Conservation (phyloP, 30 jellyfish, hydroid and myxozoan genomes). For the Pelagia noctiluca region DNA sequence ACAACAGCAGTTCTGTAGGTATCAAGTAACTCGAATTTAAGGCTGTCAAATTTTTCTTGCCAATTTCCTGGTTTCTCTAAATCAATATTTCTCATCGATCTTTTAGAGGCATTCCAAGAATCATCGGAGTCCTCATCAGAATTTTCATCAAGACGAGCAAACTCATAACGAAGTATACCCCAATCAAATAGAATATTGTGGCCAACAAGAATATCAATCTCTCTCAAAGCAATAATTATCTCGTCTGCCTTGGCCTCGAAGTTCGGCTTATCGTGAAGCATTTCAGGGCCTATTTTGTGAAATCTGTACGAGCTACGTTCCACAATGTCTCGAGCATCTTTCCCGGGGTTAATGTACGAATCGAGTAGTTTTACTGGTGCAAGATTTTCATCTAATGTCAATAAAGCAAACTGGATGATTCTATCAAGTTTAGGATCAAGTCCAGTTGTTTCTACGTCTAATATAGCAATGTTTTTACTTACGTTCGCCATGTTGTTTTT, state of each 20-base stretch:
- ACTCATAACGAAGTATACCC: conserved; percentile 37
- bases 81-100: neutral
- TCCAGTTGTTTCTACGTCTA: conserved; percentile 68
- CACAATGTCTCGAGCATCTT: conserved; percentile 5
- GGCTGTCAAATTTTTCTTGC: conserved; percentile 4
- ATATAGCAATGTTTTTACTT: conserved; percentile 23
- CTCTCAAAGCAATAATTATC: conserved; percentile 7
- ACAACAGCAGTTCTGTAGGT: conserved; percentile 43
- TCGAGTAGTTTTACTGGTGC: conserved; percentile 39
- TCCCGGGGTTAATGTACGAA: conserved; percentile 64
- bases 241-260: conserved; percentile 35
- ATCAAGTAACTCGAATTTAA: conserved; percentile 35
- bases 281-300: conserved; percentile 22
- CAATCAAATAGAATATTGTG: conserved; percentile 45
- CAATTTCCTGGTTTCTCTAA: neutral
- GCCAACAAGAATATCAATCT: conserved; percentile 43
- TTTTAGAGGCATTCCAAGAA: conserved; percentile 17
- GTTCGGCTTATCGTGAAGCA: conserved; percentile 12
- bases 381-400: neutral
- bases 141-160: conserved; percentile 25
- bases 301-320: neutral
- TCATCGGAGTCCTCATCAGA: conserved; percentile 53
- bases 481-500: neutral
- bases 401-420: conserved; percentile 45
- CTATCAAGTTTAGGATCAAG: conserved; percentile 32